Base-by-base conservation (phyloP, 1,140 invertebrate genomes). In the Orius insidiosus region DNA sequence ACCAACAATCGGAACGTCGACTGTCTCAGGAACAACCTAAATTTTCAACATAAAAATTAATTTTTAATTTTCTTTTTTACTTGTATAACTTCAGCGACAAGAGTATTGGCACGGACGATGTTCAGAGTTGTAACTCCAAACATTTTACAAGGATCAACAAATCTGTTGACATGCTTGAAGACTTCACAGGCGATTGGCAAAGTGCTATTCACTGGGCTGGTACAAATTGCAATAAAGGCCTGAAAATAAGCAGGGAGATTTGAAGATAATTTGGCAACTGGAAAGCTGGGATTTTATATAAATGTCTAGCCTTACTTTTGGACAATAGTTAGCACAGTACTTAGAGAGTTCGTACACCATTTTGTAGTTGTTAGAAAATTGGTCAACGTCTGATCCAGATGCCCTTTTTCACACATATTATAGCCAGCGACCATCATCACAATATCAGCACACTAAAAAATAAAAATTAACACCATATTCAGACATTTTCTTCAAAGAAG, bases 101-200 rank as follows among this genome's bases (percentile, higher is more conserved):
- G 98, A 31, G 90, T 76, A 57, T 89, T 87, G 0, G 95, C 80
- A 56, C 95, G 74, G 1, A 98, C 92, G 57, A 96, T 75, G 68
- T 98, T 94, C 45, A 98, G 67, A 10, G 92, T 95, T n/a, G 92
- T 93, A 1, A 98, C 87, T 52, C 94, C 94, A 60, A 98, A 92
- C 24, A 98, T 72, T 55, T 84, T 78, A 32, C 80, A 85, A 3
- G 86, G 82, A 64, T 98, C 89, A 57, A 93, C 33, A 79, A 79
- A 48, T 82, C 80, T 35, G 76, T 83, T 80, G 37, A 78, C 74
- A 62, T 92, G 89, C 65, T 93, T 89, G 50, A 92, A 70, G 10
- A 97, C 79, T 67, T 98, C 95, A 39, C 83, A 76, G 15, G 89
- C 92, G 58, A 98, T 97, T 5, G 95, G 95, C 34, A 98, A 90